These are phyloP conservation scores for Osmerus eperlanus DNA, from an alignment of 2,113 vertebrate genomes.

Conservation along the genomic window DNA sequence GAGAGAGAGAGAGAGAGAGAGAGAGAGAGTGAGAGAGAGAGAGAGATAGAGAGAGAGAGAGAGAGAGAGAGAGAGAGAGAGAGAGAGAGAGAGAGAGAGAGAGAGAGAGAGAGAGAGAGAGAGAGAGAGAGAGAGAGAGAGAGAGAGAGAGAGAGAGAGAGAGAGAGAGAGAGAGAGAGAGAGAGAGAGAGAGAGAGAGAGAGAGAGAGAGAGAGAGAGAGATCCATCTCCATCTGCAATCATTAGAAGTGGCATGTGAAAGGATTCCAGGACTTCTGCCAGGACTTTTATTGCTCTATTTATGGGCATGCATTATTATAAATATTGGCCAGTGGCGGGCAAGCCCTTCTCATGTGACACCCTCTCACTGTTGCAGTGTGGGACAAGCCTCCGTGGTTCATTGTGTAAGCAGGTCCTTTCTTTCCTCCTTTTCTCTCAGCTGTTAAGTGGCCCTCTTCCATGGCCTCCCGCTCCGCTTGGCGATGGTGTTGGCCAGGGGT, in stretches of 20 bases:
- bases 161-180: not conserved
- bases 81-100: too few relatives aligned
- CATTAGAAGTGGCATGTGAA: conserved; percentile 43
- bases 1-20: too few relatives aligned
- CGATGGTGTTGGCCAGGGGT: conserved; percentile 3
- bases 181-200: conserved; percentile 23
- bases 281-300: conserved; percentile 52
- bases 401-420: not conserved
- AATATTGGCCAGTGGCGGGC: conserved; percentile 26
- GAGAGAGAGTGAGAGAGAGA: too few relatives aligned
- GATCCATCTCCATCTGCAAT: conserved; percentile 48
- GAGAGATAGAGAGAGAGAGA: too few relatives aligned
- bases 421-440: not conserved
- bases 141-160: too few relatives aligned
- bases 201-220: too few relatives aligned
- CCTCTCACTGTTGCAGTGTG: not conserved
- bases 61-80: too few relatives aligned
- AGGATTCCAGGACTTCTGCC: conserved; percentile 48
- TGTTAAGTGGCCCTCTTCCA: conserved; percentile 20
- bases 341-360: conserved; percentile 1
- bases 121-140: too few relatives aligned
- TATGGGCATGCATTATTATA: conserved; percentile 53
- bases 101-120: too few relatives aligned
- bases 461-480: conserved; percentile 4
- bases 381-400: not conserved